Evolutionary conservation across 2,797 vertebrate species (phyloP), one percentile per base, ranked within the genome.

Genomic region (Chelonia mydas): DNA sequence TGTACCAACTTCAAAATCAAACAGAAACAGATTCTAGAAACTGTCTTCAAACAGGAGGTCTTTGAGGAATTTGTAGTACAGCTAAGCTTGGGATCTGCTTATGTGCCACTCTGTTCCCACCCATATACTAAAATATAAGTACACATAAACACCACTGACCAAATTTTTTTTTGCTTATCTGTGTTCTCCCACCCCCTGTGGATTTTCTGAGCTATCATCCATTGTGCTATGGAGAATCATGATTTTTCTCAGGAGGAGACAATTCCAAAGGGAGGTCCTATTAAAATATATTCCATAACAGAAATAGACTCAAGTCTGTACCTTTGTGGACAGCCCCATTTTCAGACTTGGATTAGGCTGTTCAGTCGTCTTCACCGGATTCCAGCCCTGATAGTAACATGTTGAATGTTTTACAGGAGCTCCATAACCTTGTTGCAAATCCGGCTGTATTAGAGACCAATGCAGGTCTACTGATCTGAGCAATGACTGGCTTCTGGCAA

Each of bases 51-150:
- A 28, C 17, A 27, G 76, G 41, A 84, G 12, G 23, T 72, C 19
- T 0, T 0, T 15, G 16, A 72, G 81, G 49, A 31, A 28, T 19
- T 50, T 7, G 15, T 17, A 33, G 11, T 81, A 83, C 45, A 17
- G 50, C 53, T 68, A 19, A 10, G 49, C 13, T 16, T 81, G 59
- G 65, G 1, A 1, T 11, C 57, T 23, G 55, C 45, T n/a, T 45
- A 31, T 55, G 72, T 92, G 53, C 0, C 11, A 27, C n/a, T n/a
- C n/a, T 68, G 65, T 68, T 68, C 8, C 65, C n/a, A 16, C 41
- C 37, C 41, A 47, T 45, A 28, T 15, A 28, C 41, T 76, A 28
- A 76, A 45, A 47, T 45, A 76, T 47, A 76, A 27, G 74, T 47
- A 47, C 25, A 37, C 41, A 76, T 28, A 76, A 13, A 76, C 3